Evolutionary conservation across 2,113 vertebrate genomes (phyloP), one percentile per base, ranked within the genome.

Genomic region (Haemorhous mexicanus): DNA sequence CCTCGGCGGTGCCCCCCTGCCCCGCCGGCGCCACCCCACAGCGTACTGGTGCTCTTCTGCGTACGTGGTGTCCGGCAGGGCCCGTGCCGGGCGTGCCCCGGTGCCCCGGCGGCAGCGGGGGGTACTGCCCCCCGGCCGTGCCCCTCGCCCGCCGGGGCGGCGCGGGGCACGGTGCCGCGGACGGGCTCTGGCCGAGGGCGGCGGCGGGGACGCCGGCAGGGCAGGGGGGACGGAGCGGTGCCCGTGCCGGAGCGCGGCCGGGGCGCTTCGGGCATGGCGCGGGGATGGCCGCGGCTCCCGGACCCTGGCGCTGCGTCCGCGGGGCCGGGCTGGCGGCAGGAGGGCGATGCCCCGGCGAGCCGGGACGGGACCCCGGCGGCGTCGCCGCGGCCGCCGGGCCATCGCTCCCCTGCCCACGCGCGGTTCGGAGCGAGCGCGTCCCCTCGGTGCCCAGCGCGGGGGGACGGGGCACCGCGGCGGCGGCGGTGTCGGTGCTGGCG

Each of bases 31-130:
- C 49, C 73, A 7, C 73, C 53, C 72, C 72, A 20, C 87, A 77
- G 74, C 84, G 75, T 93, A 93, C 84, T 91, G 94, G 94, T 95
- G 94, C 94, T 95, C 46, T 91, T 95, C 91, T 94, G 91, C 44
- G 89, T 95, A 89, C 84, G 84, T 55, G 94, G 94, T 17, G 66
- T 63, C 88, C 49, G 61, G 77, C 77, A 8, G 20, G 63, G 93
- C 67, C 14, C 69, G 79, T 49, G 84, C 94, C 8, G 87, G 39
- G 11, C 39, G 39, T 39, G 39, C 39, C 39, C 39, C 39, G 39
- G 39, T 39, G 39, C 39, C 39, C 74, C 28, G 44, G 69, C 5
- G 1, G 73, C 52, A 26, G 24, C 23, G 49, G 33, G 28, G 74
- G 37, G 6, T 49, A 35, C 23, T 32, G 73, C 67, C 62, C 50